phyloP scores from a whole-genome alignment of 2,797 vertebrate genomes.

The Tamandua tetradactyla region DNA sequence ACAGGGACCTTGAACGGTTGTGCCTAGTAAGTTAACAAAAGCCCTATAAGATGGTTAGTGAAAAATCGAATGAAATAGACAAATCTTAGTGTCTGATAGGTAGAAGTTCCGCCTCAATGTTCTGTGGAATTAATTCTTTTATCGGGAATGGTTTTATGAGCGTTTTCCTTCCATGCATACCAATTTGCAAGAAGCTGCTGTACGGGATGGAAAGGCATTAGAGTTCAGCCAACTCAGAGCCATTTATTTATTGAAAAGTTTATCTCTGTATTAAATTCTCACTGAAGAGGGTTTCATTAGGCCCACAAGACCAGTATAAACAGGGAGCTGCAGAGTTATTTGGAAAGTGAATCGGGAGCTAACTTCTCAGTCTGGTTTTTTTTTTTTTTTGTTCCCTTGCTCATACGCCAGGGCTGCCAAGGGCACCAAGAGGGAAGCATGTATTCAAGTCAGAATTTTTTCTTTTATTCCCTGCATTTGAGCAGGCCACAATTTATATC shows the following conservation, averaged over 20 bases:
- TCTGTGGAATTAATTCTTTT: constrained; percentile 72
- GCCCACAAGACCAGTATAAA: constrained; percentile 69
- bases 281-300: constrained; percentile 74
- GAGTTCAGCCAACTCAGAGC: constrained; percentile 63
- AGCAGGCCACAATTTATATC: constrained; percentile 86
- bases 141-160: constrained; percentile 56
- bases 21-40: constrained; percentile 62
- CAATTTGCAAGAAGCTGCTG: constrained; percentile 55
- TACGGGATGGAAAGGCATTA: constrained; percentile 57
- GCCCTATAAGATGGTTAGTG: constrained; percentile 42
- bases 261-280: constrained; percentile 79
- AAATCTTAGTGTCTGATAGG: constrained; percentile 40
- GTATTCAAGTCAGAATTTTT: constrained; percentile 76
- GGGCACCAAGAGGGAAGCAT: constrained; percentile 23
- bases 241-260: constrained; percentile 78
- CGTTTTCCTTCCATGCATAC: constrained; percentile 4
- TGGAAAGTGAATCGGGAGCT: constrained; percentile 46
- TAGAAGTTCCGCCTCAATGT: constrained; percentile 39
- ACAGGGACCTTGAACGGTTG: constrained; percentile 57
- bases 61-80: constrained; percentile 40
- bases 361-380: constrained; percentile 70
- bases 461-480: constrained; percentile 80
- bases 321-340: background rate
- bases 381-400: background rate
- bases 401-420: background rate